Percentiles rank a stretch among this genome's conserved stretches.
Conservation (phyloP, 1,140 invertebrate genomes). For the Drosophila suzukii region DNA sequence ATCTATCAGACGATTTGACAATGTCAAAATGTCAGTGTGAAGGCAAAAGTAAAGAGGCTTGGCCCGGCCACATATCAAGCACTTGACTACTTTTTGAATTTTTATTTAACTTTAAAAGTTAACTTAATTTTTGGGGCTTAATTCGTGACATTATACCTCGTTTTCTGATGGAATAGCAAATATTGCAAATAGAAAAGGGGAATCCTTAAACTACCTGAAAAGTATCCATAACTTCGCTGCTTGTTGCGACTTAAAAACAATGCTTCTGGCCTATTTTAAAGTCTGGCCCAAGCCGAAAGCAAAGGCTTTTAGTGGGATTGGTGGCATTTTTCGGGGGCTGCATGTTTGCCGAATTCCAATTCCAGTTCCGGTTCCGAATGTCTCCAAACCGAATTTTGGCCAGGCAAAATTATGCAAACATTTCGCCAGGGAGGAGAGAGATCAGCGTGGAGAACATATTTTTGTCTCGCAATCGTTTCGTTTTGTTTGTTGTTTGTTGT, state of each 20-base stretch:
- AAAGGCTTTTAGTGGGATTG: constrained; percentile 20
- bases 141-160: too few relatives aligned
- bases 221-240: not conserved
- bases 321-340: constrained; percentile 9
- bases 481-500: constrained; percentile 31
- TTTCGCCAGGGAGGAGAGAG: constrained; percentile 8
- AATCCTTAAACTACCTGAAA: not conserved
- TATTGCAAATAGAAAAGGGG: too few relatives aligned
- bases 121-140: too few relatives aligned
- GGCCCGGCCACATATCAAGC: not conserved
- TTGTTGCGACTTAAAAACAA: not conserved
- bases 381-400: constrained; percentile 41
- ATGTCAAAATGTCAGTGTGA: constrained; percentile 1
- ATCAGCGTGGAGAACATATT: constrained; percentile 40
- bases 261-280: not conserved
- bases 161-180: too few relatives aligned
- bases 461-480: constrained; percentile 34
- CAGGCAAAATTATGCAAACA: constrained; percentile 41
- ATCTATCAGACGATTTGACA: constrained; percentile 27
- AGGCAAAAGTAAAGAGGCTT: not conserved
- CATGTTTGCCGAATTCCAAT: constrained; percentile 24
- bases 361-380: constrained; percentile 23
- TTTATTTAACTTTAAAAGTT: too few relatives aligned
- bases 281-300: not conserved
- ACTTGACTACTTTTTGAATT: not conserved